Percentiles rank a stretch among this genome's conserved stretches.
phyloP scores from a whole-genome alignment of 2,888 invertebrate genomes.

The Amphiduros pacificus region DNA sequence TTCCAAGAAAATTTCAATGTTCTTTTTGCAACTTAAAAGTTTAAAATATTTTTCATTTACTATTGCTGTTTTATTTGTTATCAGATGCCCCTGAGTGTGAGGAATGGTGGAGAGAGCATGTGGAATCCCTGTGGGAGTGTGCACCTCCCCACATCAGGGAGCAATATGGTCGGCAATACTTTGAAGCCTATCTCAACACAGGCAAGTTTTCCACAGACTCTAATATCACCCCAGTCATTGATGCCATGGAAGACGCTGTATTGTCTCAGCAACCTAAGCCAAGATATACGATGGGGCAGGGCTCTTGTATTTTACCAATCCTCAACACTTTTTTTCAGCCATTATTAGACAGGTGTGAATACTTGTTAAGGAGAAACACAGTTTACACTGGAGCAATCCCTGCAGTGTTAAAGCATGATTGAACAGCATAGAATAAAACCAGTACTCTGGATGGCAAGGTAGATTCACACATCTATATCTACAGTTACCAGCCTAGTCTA shows the following conservation, averaged over 20 bases:
- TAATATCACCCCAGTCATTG: not conserved
- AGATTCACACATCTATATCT: no score
- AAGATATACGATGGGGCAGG: not conserved
- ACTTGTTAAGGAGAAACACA: not conserved
- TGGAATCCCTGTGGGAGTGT: not conserved
- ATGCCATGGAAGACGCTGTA: not conserved
- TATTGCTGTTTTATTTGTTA: no score
- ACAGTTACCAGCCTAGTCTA: no score
- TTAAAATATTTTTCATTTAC: no score
- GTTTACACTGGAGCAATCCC: not conserved
- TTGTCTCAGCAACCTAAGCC: not conserved
- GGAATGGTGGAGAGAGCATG: not conserved
- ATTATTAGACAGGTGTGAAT: not conserved
- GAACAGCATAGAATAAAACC: no score
- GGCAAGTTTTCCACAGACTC: not conserved
- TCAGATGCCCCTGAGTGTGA: no score
- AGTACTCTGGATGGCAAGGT: no score
- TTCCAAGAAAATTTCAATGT: no score
- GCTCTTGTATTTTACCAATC: not conserved
- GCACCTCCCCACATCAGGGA: not conserved
- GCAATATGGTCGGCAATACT: not conserved
- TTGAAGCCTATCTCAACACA: not conserved
- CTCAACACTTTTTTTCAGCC: not conserved
- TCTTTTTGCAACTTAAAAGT: no score
- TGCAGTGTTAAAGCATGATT: slow-evolving; percentile 1